A percentile compares a stretch with the other conserved stretches of the same genome.
These are phyloP conservation scores for Oxycera nigricornis DNA, from an alignment of 2,888 invertebrate genomes.

Conservation along the genomic window DNA sequence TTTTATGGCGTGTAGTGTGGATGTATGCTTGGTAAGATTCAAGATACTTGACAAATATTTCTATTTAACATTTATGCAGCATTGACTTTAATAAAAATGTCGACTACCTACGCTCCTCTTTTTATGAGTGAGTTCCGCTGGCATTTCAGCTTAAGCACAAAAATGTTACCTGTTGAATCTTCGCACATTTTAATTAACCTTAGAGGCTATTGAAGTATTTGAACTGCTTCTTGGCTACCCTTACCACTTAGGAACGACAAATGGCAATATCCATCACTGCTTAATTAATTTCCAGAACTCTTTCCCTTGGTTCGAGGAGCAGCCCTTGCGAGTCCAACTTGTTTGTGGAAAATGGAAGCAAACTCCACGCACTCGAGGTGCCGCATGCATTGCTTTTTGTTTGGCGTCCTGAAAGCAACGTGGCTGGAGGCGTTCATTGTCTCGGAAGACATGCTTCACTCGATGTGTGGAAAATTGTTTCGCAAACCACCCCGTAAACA, in stretches of 20 bases:
- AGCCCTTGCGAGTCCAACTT: not conserved
- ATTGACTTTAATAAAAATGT: too few species aligned
- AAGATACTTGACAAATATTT: too few species aligned
- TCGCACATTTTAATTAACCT: too few species aligned
- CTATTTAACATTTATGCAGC: too few species aligned
- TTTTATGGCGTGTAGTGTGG: too few species aligned
- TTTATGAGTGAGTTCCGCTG: too few species aligned
- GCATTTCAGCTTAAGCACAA: too few species aligned
- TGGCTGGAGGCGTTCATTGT: not conserved
- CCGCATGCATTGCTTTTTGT: not conserved
- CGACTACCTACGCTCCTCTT: too few species aligned
- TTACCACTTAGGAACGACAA: not conserved
- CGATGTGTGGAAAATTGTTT: not conserved
- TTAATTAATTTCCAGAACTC: slow-evolving; percentile 22
- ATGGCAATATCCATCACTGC: not conserved
- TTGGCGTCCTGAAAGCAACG: not conserved
- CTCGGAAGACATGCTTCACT: not conserved
- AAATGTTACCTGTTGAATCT: too few species aligned
- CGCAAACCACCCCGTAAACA: not conserved
- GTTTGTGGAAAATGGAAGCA: slow-evolving; percentile 18
- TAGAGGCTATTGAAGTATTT: too few species aligned
- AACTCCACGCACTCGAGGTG: not conserved
- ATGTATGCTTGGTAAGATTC: too few species aligned
- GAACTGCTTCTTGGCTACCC: too few species aligned
- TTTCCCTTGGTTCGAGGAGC: not conserved